Base-by-base conservation (phyloP, 2,113 vertebrate species). In the Macrotis lagotis region DNA sequence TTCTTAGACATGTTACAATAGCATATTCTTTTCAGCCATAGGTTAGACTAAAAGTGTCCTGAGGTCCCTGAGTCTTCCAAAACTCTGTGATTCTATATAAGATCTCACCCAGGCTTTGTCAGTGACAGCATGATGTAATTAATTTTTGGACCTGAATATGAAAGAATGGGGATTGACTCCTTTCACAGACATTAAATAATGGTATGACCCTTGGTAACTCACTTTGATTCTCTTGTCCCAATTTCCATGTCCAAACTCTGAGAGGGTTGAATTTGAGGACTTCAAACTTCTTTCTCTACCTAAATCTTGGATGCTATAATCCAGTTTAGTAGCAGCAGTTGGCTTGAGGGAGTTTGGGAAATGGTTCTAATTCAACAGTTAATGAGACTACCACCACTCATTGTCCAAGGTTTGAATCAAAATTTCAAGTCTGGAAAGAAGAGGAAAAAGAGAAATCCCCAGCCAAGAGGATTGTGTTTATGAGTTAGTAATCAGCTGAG, bases 291-390 rank as follows among this genome's bases (percentile, higher is more conserved):
- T 11, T 83, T 24, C 6, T 44, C 22, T 83, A 22, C 6, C 19
- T 22, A 83, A 44, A 44, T 83, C n/a, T 83, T 2, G 22, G 66
- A 24, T 44, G 37, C 19, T 83, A 44, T n/a, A 83, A 19, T 37
- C 31, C 14, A 66, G 31, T 14, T n/a, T 14, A 74, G 4, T 8
- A 19, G 14, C 31, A 74, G 37, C 31, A 83, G n/a, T 19, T 83
- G n/a, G n/a, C 0, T 44, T 0, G 2, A 22, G 16, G 16, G 7
- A 4, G 4, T n/a, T 16, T 1, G 19, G 66, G 37, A 6, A n/a
- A 74, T 7, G 66, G 19, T 83, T 83, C 7, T 44, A 83, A 24
- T 8, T 44, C 6, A 83, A 83, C 16, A 83, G 19, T 44, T 24
- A 83, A 19, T 22, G 19, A 83, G n/a, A 19, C 37, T 16, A 74